phyloP scores from a whole-genome alignment of 1,140 invertebrate species.

The Zaprionus gabonicus region DNA sequence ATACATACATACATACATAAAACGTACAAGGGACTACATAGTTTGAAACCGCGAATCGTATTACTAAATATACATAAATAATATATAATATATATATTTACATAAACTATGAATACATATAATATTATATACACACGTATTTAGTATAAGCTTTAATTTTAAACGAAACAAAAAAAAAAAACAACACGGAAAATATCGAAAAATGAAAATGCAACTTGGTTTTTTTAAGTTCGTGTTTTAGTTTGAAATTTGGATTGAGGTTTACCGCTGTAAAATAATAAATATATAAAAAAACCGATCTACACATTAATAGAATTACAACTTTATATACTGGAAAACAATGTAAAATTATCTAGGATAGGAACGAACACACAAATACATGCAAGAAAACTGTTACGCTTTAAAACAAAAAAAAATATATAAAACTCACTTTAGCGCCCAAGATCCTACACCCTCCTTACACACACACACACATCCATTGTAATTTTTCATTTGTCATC shows the following conservation, averaged over 20 bases:
- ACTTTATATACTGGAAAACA: slow-evolving; percentile 45
- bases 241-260: slow-evolving; percentile 52
- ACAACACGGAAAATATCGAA: slow-evolving; percentile 30
- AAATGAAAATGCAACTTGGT: slow-evolving; percentile 51
- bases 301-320: slow-evolving; percentile 60
- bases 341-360: slow-evolving; percentile 70
- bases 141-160: slow-evolving; percentile 54
- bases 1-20: slow-evolving; percentile 54
- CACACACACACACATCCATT: slow-evolving; percentile 48
- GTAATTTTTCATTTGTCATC: slow-evolving; percentile 75
- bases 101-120: slow-evolving; percentile 50
- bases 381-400: slow-evolving; percentile 81
- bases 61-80: slow-evolving; percentile 76
- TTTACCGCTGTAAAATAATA: slow-evolving; percentile 72
- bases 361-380: slow-evolving; percentile 55
- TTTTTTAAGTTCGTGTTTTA: slow-evolving; percentile 46
- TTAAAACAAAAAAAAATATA: slow-evolving; percentile 45
- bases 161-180: not conserved
- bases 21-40: slow-evolving; percentile 79
- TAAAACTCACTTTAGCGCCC: slow-evolving; percentile 50
- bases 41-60: slow-evolving; percentile 83
- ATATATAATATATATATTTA: slow-evolving; percentile 43
- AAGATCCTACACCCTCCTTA: slow-evolving; percentile 26
- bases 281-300: slow-evolving; percentile 27
- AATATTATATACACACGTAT: slow-evolving; percentile 54